phyloP scores from a whole-genome alignment of 2,113 vertebrate genomes.

The Pandion haliaetus region DNA sequence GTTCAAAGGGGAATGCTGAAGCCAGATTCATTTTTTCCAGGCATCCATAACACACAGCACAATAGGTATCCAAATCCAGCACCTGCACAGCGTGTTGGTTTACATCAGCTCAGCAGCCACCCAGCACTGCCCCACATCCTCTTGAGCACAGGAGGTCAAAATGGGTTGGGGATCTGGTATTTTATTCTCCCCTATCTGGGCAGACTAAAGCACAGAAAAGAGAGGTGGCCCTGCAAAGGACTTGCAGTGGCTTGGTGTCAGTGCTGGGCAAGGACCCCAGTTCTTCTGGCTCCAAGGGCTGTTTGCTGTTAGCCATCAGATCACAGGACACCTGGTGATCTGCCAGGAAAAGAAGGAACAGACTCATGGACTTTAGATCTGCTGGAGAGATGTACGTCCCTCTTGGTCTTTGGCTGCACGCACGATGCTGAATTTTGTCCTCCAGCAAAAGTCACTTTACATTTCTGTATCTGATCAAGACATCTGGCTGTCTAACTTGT shows the following conservation, averaged over 20 bases:
- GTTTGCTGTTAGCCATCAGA: not conserved
- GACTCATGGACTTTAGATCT: not conserved
- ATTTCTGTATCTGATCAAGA: not conserved
- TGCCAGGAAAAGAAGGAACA: not conserved
- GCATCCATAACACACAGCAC: not conserved
- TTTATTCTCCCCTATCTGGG: not conserved
- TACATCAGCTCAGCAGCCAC: not conserved
- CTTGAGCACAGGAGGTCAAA: not conserved
- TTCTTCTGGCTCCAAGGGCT: not conserved
- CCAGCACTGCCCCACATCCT: too few species aligned
- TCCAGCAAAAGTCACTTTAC: not conserved
- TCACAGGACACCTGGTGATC: not conserved
- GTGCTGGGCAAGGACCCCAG: not conserved
- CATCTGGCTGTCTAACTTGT: not conserved
- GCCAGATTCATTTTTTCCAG: not conserved
- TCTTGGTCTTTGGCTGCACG: not conserved
- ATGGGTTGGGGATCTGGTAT: fast-evolving
- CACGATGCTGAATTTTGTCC: not conserved
- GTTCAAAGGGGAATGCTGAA: not conserved
- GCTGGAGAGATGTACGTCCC: not conserved
- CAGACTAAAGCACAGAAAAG: not conserved
- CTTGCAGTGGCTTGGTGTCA: not conserved
- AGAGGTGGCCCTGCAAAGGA: not conserved
- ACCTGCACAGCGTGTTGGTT: fast-evolving
- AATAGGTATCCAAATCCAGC: not conserved